Evolutionary conservation across 2,888 invertebrate genomes (phyloP).

Genomic region (Rhagonycha lutea): DNA sequence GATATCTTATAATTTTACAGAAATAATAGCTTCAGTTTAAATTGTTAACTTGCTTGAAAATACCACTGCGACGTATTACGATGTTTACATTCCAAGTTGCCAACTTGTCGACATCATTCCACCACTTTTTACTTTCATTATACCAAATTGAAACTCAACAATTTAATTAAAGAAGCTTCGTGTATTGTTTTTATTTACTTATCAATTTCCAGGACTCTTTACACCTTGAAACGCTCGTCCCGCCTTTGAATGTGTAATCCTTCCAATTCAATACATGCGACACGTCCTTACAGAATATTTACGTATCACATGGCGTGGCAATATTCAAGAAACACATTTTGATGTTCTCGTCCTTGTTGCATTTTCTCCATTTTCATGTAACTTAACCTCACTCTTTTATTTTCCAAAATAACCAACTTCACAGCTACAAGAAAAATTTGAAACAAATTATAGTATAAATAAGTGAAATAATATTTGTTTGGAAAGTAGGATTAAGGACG

Average conservation of each 20-base stretch:
- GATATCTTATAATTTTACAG: not conserved
- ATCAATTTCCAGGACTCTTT: not conserved
- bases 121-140: not conserved
- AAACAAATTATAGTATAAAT: not conserved
- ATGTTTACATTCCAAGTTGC: not conserved
- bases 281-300: not conserved
- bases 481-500: slow-evolving; percentile 15
- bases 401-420: not conserved
- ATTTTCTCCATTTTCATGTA: too few species aligned
- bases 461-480: slow-evolving; percentile 12
- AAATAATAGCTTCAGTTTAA: not conserved
- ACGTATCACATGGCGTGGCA: not conserved
- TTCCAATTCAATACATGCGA: not conserved
- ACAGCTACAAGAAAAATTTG: not conserved
- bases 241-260: not conserved
- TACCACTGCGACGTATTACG: not conserved
- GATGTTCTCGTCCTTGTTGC: not conserved
- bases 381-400: not conserved
- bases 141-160: not conserved
- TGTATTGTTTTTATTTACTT: not conserved
- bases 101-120: not conserved
- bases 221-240: not conserved
- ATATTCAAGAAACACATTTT: not conserved
- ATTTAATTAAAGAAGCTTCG: not conserved
- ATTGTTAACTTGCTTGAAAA: not conserved